A percentile compares a stretch with the other conserved stretches of the same genome.
Evolutionary conservation across 2,113 vertebrate species (phyloP).

Genomic region (Ursus arctos): DNA sequence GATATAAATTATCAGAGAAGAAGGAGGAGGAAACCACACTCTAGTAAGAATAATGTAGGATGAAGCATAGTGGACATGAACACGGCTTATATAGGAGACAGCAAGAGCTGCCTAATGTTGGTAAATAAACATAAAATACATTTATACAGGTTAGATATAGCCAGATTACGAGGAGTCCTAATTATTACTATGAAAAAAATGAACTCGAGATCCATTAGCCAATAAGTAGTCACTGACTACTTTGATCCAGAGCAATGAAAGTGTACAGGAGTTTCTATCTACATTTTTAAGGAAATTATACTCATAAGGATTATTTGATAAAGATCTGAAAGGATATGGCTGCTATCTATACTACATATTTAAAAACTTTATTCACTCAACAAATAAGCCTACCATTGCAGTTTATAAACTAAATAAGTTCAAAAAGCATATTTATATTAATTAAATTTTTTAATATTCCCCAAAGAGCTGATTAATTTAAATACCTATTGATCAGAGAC

Average conservation of each 20-base stretch:
- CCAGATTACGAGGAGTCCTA: neutral
- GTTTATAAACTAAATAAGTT: slow-evolving; percentile 12
- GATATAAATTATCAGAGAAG: neutral
- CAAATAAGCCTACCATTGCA: neutral
- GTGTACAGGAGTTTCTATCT: neutral
- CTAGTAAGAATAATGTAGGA: neutral
- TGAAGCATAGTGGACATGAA: neutral
- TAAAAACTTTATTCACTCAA: slow-evolving; percentile 23
- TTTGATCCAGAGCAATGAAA: neutral
- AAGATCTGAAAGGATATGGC: neutral
- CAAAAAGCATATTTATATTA: neutral
- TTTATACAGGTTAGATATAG: neutral
- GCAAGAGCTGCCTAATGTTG: neutral
- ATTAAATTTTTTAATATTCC: neutral
- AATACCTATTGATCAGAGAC: neutral
- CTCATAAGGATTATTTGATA: neutral
- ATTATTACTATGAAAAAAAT: neutral
- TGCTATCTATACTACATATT: neutral
- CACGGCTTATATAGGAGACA: neutral
- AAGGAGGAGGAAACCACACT: neutral
- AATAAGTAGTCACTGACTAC: neutral
- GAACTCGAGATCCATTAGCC: neutral
- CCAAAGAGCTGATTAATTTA: neutral
- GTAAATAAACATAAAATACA: neutral
- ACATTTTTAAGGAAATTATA: neutral